Base-by-base conservation (phyloP, 2,113 vertebrate genomes). In the Poecilia latipinna region DNA sequence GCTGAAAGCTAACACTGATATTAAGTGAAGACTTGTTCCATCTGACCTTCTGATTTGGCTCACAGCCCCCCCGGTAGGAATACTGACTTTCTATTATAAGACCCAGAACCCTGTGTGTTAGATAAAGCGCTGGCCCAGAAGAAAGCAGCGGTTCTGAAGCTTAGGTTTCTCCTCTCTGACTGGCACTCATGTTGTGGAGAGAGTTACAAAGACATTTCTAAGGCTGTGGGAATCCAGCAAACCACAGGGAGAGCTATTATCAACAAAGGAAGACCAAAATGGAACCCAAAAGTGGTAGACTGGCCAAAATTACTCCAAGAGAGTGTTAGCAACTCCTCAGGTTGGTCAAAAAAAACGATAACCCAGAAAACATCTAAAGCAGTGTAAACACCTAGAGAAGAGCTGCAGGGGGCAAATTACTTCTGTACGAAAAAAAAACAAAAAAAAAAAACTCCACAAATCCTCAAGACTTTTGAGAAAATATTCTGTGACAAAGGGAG, bases 1-100 rank as follows among this genome's bases (percentile, higher is more conserved):
- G 75, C 82, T 77, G 29, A 29, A 54, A 83, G 75, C 85, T 83
- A 86, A 88, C 83, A 85, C 90, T 90, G 89, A 93, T 90, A 92
- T 89, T 62, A 77, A 75, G 82, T 88, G 84, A 93, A 88, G 80
- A 90, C 89, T 86, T 83, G 85, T 85, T 85, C 79, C 80, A 83
- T 87, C 86, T 93, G 92, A 92, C 91, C 91, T 90, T 90, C 77
- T 91, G 89, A 89, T 86, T 90, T 92, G 89, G 90, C 91, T 88
- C 84, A 48, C 68, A 84, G 82, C 75, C 85, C 75, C 75, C 51
- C 76, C 82, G 77, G 61, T 80, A 90, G 87, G 75, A 93, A 93
- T 82, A 92, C 85, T 91, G 77, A 75, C 78, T 87, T 90, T 90
- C 90, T 90, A 91, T 89, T 83, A 89, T 75, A 81, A 88, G 89